Conservation (phyloP, 1,140 invertebrate genomes). For the Asobara japonica region DNA sequence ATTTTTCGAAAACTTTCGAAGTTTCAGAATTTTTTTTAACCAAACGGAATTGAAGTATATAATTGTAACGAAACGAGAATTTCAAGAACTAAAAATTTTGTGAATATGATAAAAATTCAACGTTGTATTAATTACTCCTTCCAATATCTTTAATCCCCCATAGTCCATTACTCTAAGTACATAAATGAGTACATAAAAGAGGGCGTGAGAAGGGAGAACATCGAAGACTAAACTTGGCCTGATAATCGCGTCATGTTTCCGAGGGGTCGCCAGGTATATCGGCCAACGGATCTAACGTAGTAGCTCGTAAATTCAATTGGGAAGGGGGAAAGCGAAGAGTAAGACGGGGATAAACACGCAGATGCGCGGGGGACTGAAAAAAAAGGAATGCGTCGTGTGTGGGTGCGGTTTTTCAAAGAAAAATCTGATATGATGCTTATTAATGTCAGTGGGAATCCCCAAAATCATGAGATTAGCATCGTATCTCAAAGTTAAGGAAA, state of each 20-base stretch:
- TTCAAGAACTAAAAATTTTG: no score
- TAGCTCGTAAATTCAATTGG: slow-evolving; percentile 11
- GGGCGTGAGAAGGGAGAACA: neutral
- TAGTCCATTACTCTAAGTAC: neutral
- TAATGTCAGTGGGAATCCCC: neutral
- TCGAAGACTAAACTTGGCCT: slow-evolving; percentile 7
- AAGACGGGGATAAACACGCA: slow-evolving; percentile 11
- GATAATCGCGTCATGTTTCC: slow-evolving; percentile 18
- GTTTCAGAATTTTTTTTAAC: no score
- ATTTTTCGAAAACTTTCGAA: no score
- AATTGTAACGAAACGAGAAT: no score
- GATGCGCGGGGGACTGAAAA: neutral
- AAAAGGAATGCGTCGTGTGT: slow-evolving; percentile 3
- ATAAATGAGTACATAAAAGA: neutral
- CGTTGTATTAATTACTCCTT: no score
- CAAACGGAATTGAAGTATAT: no score
- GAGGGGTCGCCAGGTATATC: neutral
- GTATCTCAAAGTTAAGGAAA: neutral
- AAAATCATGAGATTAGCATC: neutral
- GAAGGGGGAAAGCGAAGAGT: neutral
- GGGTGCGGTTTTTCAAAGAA: slow-evolving; percentile 1
- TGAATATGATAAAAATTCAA: no score
- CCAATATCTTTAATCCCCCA: no score
- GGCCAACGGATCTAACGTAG: slow-evolving; percentile 5
- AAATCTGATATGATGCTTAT: neutral